A percentile compares a stretch with the other conserved stretches of the same genome.
Evolutionary conservation across 2,888 invertebrate genomes (phyloP).

Genomic region (Cyaniris semiargus): DNA sequence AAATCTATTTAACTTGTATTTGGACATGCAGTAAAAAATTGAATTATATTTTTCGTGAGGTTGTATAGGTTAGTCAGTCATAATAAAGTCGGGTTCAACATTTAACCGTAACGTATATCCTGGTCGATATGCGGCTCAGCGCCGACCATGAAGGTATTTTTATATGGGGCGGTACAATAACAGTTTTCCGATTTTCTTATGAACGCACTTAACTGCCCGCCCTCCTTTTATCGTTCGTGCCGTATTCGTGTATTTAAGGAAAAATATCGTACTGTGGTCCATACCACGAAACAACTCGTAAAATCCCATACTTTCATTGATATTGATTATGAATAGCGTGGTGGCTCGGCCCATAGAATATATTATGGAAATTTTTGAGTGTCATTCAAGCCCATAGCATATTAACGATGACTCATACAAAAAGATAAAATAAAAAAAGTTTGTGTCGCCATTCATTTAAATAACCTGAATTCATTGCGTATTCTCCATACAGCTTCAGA

Average conservation of each 20-base stretch:
- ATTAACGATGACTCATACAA: not conserved
- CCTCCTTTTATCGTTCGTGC: constrained; percentile 20
- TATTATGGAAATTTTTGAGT: not conserved
- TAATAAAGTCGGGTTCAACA: not conserved
- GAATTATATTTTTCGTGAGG: not conserved
- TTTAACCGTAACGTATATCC: constrained; percentile 43
- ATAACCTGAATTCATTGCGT: not conserved
- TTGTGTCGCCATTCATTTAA: not conserved
- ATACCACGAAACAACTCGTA: not conserved
- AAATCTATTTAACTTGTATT: not conserved
- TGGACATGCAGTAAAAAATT: not conserved
- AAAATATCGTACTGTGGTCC: not conserved
- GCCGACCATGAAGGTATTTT: constrained; percentile 4
- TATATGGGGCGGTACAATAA: constrained; percentile 20
- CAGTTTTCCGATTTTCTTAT: constrained; percentile 31
- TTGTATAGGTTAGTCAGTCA: not conserved
- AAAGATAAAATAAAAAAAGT: not conserved
- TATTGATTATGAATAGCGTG: not conserved
- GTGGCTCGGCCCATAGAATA: no score
- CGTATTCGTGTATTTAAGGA: not conserved
- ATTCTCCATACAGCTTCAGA: not conserved
- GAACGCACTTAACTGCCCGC: constrained; percentile 23
- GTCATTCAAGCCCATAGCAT: not conserved
- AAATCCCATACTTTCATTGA: not conserved
- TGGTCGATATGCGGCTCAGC: not conserved